phyloP scores from a whole-genome alignment of 2,797 vertebrate species.

The Amblyraja radiata region DNA sequence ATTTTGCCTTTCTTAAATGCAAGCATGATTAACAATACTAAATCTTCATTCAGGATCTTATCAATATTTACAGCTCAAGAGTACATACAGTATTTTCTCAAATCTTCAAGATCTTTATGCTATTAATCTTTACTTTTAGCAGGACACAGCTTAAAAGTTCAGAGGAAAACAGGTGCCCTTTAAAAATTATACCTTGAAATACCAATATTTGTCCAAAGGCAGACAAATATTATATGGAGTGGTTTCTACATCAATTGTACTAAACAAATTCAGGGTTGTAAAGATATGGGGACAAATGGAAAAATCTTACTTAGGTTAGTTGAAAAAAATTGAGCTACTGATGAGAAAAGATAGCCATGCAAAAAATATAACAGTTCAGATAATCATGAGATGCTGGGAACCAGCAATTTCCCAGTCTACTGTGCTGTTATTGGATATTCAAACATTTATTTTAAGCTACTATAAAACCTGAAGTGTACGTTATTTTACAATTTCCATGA shows the following conservation, averaged over 20 bases:
- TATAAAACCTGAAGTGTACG: neutral
- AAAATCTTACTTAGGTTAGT: neutral
- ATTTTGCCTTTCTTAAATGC: neutral
- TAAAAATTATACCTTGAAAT: neutral
- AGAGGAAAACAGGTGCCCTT: neutral
- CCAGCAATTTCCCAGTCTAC: conserved; percentile 25
- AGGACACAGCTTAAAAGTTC: neutral
- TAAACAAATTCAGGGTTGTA: neutral
- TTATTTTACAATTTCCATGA: conserved; percentile 24
- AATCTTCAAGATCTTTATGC: neutral
- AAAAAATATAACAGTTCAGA: conserved; percentile 14
- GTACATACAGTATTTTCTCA: no score
- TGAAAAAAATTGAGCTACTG: neutral
- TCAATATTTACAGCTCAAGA: no score
- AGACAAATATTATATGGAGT: neutral
- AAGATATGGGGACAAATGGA: neutral
- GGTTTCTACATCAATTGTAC: neutral
- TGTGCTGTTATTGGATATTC: neutral
- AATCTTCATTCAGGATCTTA: no score
- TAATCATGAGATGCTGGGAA: conserved; percentile 24
- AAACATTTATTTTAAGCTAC: conserved; percentile 25
- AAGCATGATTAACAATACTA: no score
- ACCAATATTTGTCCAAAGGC: neutral
- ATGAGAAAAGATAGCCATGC: neutral
- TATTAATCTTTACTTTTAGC: neutral